Percentiles rank a stretch among this genome's conserved stretches.
Conservation (phyloP, 2,888 invertebrate genomes). For the Brachyopa scutellaris region DNA sequence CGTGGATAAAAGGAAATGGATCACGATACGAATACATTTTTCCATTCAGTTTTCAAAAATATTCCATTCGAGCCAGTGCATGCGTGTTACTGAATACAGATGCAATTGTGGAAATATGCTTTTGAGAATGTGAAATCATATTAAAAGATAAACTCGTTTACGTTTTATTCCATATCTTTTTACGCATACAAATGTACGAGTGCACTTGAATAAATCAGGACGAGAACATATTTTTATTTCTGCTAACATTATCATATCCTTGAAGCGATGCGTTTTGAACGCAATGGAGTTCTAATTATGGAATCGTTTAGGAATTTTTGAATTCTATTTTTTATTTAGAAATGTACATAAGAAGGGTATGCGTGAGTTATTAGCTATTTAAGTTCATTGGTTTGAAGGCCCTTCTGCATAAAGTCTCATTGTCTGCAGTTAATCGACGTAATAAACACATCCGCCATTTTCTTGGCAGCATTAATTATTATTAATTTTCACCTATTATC, state of each 20-base stretch:
- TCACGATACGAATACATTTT: neutral
- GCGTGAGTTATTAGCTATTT: too few species aligned
- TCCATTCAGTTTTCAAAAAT: neutral
- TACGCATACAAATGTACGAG: too few species aligned
- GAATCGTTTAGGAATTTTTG: neutral
- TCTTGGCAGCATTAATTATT: neutral
- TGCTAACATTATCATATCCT: neutral
- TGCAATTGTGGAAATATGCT: neutral
- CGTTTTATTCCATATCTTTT: too few species aligned
- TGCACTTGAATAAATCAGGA: neutral
- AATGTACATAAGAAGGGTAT: too few species aligned
- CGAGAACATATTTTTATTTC: neutral
- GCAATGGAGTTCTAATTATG: neutral
- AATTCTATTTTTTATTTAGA: too few species aligned
- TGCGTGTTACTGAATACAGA: neutral
- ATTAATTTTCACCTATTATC: constrained; percentile 2
- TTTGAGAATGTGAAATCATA: neutral
- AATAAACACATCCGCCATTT: neutral
- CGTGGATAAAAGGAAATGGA: neutral
- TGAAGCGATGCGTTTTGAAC: too few species aligned
- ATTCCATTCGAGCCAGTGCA: neutral
- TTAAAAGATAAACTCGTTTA: neutral
- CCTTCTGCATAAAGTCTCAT: neutral
- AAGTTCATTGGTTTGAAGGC: too few species aligned
- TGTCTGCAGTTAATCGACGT: neutral